Conservation (phyloP, 2,797 vertebrate genomes). For the Amblyopsis hoosieri region DNA sequence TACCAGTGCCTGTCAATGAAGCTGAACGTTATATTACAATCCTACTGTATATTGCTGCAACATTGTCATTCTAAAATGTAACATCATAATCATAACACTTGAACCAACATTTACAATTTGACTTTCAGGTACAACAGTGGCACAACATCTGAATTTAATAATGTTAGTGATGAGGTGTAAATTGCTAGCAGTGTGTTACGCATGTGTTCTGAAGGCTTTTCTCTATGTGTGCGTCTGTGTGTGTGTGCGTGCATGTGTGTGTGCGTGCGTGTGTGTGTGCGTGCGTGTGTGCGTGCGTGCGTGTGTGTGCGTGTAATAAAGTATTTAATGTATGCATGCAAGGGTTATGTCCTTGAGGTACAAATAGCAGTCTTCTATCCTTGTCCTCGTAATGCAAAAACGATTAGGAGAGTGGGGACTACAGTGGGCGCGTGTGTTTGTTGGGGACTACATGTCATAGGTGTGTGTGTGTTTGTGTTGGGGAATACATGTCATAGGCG, state of each 20-base stretch:
- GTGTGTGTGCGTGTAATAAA: neutral
- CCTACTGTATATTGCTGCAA: too few species aligned
- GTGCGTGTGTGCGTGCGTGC: constrained; percentile 1
- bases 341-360: constrained; percentile 15
- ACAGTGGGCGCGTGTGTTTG: constrained; percentile 16
- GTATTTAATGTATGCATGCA: constrained; percentile 5
- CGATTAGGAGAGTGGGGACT: constrained; percentile 1
- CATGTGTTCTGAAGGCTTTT: neutral
- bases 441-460: neutral
- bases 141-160: too few species aligned
- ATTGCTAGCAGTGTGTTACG: too few species aligned
- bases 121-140: too few species aligned
- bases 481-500: too few species aligned
- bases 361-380: neutral
- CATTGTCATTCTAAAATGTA: too few species aligned
- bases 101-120: too few species aligned
- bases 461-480: neutral
- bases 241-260: constrained; percentile 3
- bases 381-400: constrained; percentile 18
- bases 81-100: too few species aligned
- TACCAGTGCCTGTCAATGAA: too few species aligned
- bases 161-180: too few species aligned
- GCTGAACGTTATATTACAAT: too few species aligned
- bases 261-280: neutral
- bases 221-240: constrained; percentile 10